Base-by-base conservation (phyloP, 2,888 invertebrate species). In the Torymus auratus region DNA sequence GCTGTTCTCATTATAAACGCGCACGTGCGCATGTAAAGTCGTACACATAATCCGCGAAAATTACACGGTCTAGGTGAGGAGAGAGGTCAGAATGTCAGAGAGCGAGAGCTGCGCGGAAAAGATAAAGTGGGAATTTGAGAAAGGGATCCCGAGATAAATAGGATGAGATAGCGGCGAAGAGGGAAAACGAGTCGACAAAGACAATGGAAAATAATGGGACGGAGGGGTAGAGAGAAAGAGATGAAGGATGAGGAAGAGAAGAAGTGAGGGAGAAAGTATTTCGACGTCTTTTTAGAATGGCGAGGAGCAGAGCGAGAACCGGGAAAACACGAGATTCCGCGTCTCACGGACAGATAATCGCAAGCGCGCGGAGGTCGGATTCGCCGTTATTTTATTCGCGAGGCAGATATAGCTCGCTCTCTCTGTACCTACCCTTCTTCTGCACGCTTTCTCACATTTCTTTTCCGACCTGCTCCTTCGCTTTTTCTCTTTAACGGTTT, bases 111-210 rank as follows among this genome's bases (percentile, higher is more conserved):
- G 41, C 7, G 7, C 5, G 41, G 53, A 17, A 60, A 64, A 72
- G 58, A 61, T 28, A 58, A 77, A 67, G 67, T 53, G 65, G 55
- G 71, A 78, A 78, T 74, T 78, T 65, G 61, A 71, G 75, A 73
- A 75, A 15, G 72, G 41, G 17, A 70, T 62, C 53, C n/a, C 17
- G 74, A 74, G 65, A 74, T 74, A 74, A 74, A 74, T 74, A 74
- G 69, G n/a, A 64, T 28, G 65, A 79, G 69, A 72, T 55, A 56
- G 41, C 7, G 7, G 41, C 53, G 20, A n/a, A 65, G 69, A 23
- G 28, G 55, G 65, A 75, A 70, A 75, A 79, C 73, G 79, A 83
- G 64, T 61, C 69, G 67, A 78, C 50, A 74, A 56, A 53, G 55
- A 71, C 65, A 76, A 67, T 67, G 72, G 72, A 56, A 78, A 68